A percentile compares a stretch with the other conserved stretches of the same genome.
Evolutionary conservation across 2,113 vertebrate genomes (phyloP).

Genomic region (Thunnus maccoyii): DNA sequence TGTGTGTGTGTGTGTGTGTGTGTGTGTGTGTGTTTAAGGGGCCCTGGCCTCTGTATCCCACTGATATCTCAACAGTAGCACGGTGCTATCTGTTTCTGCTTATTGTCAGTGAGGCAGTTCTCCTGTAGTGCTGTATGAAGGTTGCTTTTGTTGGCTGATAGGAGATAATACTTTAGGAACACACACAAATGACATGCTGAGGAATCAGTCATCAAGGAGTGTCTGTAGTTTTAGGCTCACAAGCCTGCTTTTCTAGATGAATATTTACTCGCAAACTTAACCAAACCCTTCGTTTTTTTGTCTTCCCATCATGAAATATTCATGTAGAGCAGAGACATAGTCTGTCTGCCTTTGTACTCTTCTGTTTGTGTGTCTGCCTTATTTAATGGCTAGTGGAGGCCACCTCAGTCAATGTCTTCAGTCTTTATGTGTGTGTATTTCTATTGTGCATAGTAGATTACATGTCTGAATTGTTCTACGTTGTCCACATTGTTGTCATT

Average conservation of each 20-base stretch:
- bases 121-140: constrained; percentile 18
- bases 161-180: background rate
- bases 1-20: constrained; percentile 15
- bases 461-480: background rate
- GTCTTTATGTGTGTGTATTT: constrained; percentile 1
- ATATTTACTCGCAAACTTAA: constrained; percentile 7
- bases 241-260: background rate
- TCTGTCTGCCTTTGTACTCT: constrained; percentile 8
- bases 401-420: constrained; percentile 5
- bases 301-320: constrained; percentile 25
- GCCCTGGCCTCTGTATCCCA: constrained; percentile 33
- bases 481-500: background rate
- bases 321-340: constrained; percentile 9
- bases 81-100: constrained; percentile 62
- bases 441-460: background rate
- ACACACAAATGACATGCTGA: background rate
- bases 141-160: constrained; percentile 18
- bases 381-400: constrained; percentile 10
- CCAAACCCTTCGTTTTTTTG: background rate
- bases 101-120: constrained; percentile 54
- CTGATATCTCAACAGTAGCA: constrained; percentile 63
- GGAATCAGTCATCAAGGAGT: background rate
- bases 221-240: constrained; percentile 10
- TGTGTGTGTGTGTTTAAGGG: background rate
- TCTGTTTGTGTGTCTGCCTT: background rate